Percentiles rank a stretch among this genome's conserved stretches.
These are phyloP conservation scores for Palythoa grandis DNA, from an alignment of 92 coral and sea anemone species.

Conservation along the genomic window DNA sequence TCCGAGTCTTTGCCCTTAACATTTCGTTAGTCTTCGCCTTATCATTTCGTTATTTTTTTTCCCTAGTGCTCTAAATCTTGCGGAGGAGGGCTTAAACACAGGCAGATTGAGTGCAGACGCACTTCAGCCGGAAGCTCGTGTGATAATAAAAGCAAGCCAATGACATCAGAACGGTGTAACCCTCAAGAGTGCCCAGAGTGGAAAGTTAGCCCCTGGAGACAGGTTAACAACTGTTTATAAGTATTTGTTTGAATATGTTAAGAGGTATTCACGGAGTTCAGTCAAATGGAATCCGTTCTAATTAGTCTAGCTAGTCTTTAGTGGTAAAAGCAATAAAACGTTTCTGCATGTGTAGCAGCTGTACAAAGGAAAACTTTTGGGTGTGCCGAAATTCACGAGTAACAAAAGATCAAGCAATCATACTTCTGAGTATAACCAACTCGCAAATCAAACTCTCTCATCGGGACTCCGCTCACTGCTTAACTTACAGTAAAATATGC, in stretches of 20 bases:
- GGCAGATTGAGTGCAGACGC: slow-evolving; percentile 54
- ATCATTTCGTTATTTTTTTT: not conserved
- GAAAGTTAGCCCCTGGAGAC: slow-evolving; percentile 79
- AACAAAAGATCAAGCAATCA: no score
- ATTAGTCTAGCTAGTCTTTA: no score
- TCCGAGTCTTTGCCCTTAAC: not conserved
- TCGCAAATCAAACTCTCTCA: no score
- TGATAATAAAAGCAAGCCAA: slow-evolving; percentile 57
- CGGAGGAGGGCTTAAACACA: slow-evolving; percentile 63
- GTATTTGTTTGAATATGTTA: not conserved
- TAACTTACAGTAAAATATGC: no score
- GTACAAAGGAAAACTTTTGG: no score
- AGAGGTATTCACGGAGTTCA: no score
- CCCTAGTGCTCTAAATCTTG: slow-evolving; percentile 84
- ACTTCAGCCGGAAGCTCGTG: slow-evolving; percentile 48
- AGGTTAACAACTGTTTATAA: slow-evolving; percentile 43
- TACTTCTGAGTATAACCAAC: no score
- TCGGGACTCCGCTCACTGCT: no score
- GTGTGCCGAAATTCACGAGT: no score
- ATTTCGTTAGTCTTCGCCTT: not conserved
- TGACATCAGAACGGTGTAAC: slow-evolving; percentile 57
- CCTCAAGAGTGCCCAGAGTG: slow-evolving; percentile 71
- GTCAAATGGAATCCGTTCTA: not conserved
- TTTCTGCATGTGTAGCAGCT: no score
- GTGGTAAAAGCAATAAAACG: no score